Percentiles rank a stretch among this genome's conserved stretches.
phyloP scores from a whole-genome alignment of 2,888 invertebrate genomes.

The Hedya salicella region DNA sequence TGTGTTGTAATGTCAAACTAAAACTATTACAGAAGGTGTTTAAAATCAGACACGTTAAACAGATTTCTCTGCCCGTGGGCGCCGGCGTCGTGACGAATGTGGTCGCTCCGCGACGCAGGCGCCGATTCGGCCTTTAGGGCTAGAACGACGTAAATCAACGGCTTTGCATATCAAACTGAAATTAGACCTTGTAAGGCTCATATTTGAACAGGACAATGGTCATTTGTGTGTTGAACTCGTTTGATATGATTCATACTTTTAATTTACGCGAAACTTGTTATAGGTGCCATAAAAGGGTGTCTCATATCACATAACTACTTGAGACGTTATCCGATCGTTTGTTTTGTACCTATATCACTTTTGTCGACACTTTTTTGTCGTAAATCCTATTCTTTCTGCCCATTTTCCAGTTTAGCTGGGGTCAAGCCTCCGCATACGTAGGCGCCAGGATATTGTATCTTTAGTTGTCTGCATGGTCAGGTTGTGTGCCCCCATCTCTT shows the following conservation, averaged over 20 bases:
- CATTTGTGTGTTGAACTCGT: constrained; percentile 6
- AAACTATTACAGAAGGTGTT: background rate
- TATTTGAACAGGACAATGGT: background rate
- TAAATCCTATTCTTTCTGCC: no score
- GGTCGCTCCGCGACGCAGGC: constrained; percentile 2
- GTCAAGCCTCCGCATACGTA: no score
- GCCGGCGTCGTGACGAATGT: constrained; percentile 27
- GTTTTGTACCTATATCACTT: no score
- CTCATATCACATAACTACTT: background rate
- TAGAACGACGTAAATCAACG: constrained; percentile 6
- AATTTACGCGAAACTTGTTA: constrained; percentile 8
- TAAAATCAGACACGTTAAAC: constrained; percentile 1
- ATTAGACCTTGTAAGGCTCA: background rate
- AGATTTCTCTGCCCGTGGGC: constrained; percentile 27
- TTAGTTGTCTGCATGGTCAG: no score
- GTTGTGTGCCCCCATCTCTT: no score
- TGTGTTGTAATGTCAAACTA: no score
- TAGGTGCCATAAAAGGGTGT: constrained; percentile 8
- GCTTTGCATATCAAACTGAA: background rate
- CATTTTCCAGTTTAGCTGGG: no score
- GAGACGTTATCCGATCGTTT: no score
- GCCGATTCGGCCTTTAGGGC: background rate
- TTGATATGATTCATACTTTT: constrained; percentile 31
- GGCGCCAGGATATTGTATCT: no score
- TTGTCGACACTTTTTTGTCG: no score